Evolutionary conservation across 2,113 vertebrate species (phyloP), one percentile per base, ranked within the genome.

Genomic region (Polypterus senegalus): DNA sequence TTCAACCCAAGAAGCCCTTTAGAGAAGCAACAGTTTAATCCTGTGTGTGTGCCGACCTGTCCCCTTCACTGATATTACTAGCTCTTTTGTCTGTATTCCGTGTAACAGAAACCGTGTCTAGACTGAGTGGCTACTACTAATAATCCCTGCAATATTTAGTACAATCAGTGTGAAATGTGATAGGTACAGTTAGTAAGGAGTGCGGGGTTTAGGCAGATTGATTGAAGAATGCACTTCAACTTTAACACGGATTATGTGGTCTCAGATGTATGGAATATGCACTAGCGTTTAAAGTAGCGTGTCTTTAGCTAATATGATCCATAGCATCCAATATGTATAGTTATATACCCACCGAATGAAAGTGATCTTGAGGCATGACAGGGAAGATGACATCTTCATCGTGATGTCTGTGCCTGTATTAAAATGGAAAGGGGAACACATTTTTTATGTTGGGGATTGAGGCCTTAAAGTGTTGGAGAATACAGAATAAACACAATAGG

Each of bases 31-130:
- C 56, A 46, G 27, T 43, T 9, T 5, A 8, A 49, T 49, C 56
- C 4, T 48, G 11, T 9, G n/a, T 46, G 10, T 8, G n/a, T 46
- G 10, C n/a, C 6, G 6, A 8, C n/a, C 43, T 59, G 51, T 59
- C 64, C 64, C 47, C 59, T 49, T 6, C 73, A 67, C 79, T 79
- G 76, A 80, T 67, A 69, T 73, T 81, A 81, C 79, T 88, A 72
- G 77, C 78, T 75, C 80, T 79, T 89, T 91, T 92, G 90, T 90
- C 85, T 87, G 76, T 71, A 73, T 82, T 88, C 86, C 80, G 83
- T 84, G 90, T 88, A 92, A 95, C 87, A 77, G 86, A 91, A 93
- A 90, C 88, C 75, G 81, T 86, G 91, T 94, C 91, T 93, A 97
- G 93, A 95, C 93, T 90, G 85, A 80, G 83, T 75, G 93, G 89